Evolutionary conservation across 1,140 invertebrate genomes (phyloP), one percentile per base, ranked within the genome.

Genomic region (Harlomillsia oculata): DNA sequence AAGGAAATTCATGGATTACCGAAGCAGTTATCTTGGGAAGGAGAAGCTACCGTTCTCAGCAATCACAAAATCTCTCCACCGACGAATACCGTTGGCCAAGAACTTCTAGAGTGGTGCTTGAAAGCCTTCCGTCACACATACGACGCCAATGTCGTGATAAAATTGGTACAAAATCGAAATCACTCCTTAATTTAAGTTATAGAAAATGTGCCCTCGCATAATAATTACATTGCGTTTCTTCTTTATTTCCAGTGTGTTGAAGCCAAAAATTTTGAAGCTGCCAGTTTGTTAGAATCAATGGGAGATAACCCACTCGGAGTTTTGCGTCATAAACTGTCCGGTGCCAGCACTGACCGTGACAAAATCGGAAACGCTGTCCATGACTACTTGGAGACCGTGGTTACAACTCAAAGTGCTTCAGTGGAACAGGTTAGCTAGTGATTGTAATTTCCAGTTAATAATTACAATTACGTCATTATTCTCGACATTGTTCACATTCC

Each of bases 1-100:
- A 41, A 55, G 43, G 64, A 65, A 49, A 58, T 65, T 46, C 37
- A 30, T 34, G 64, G 64, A 3, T 28, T 65, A 14, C 64, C 64
- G 1, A 62, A 59, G 39, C 53, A 60, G 40, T 37, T 52, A 0
- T 25, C 34, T 29, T 36, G 53, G 32, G 59, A 41, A 54, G 25
- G 51, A 48, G 26, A 54, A 25, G 18, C 20, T 13, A 41, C 28
- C 32, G 20, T 23, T 34, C 29, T 28, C 26, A n/a, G 23, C 18
- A 34, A 16, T 37, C 46, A 49, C 43, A 16, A 55, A 46, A 34
- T 53, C n/a, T 43, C 39, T 1, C 46, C 58, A 23, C 34, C 51
- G 14, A 53, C 48, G 36, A 23, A n/a, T 8, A 20, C 44, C 29
- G 29, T 65, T 2, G 34, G 50, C 20, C 56, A 65, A 39, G 54